phyloP scores from a whole-genome alignment of 1,140 invertebrate genomes.

The Centruroides vittatus region DNA sequence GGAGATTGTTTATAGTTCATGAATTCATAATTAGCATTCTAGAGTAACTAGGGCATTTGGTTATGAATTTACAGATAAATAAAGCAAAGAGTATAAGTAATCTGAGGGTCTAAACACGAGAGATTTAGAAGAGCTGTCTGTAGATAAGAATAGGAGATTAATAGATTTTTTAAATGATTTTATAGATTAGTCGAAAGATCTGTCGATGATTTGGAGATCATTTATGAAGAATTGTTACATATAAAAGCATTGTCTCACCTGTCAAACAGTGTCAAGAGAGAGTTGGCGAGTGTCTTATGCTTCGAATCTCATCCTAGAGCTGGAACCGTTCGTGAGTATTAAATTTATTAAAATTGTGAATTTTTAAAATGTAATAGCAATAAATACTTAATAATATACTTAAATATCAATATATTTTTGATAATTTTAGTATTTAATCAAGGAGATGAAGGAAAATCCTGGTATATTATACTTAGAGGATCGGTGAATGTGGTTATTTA shows the following conservation, averaged over 20 bases:
- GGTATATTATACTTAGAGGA: conserved; percentile 73
- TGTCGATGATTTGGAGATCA: conserved; percentile 61
- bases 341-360: background rate
- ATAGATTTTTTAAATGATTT: background rate
- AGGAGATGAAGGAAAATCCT: conserved; percentile 74
- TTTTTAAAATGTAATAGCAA: background rate
- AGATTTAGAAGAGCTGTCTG: no score
- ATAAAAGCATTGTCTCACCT: conserved; percentile 67
- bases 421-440: conserved; percentile 60
- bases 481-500: conserved; percentile 75
- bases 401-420: background rate
- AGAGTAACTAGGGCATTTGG: no score
- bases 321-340: conserved; percentile 56
- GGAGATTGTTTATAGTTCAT: no score
- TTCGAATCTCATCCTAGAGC: conserved; percentile 67
- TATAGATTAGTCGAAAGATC: conserved; percentile 54
- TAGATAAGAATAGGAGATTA: no score
- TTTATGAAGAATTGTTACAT: conserved; percentile 70
- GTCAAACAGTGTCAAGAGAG: conserved; percentile 66
- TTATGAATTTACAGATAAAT: no score
- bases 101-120: no score
- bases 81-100: no score
- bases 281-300: conserved; percentile 60
- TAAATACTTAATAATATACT: background rate
- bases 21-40: no score